Conservation (phyloP, 2,113 vertebrate species). For the Micronisus gabar region DNA sequence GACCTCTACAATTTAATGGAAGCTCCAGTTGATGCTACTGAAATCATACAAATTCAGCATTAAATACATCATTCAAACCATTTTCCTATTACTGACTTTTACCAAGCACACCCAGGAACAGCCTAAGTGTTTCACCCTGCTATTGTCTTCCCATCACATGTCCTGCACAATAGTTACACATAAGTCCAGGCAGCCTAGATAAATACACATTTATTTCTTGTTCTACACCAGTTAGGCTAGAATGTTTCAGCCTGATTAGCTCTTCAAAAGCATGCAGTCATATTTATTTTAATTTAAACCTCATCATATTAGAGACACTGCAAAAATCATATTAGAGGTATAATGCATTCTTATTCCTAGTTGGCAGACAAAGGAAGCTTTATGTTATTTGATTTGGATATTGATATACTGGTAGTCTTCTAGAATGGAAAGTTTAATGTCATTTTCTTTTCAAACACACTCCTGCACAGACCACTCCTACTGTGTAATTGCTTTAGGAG, state of each 20-base stretch:
- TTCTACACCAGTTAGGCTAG: not conserved
- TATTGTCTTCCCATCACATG: not conserved
- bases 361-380: conserved; percentile 32
- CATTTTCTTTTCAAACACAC: conserved; percentile 39
- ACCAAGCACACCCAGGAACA: not conserved
- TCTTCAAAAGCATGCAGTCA: conserved; percentile 17
- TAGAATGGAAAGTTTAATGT: conserved; percentile 22
- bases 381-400: conserved; percentile 52
- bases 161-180: not conserved
- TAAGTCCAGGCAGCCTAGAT: not conserved
- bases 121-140: not conserved
- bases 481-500: conserved; percentile 1
- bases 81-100: not conserved
- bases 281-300: conserved; percentile 59
- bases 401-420: conserved; percentile 30
- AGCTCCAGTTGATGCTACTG: not conserved
- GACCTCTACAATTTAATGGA: not conserved
- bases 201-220: conserved; percentile 9
- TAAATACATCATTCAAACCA: not conserved
- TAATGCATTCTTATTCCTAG: conserved; percentile 19
- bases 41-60: not conserved
- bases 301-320: conserved; percentile 15
- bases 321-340: conserved; percentile 26
- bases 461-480: not conserved
- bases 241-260: conserved; percentile 14